These are phyloP conservation scores for Iselma pallidipennis DNA, from an alignment of 2,888 invertebrate species.

Conservation along the genomic window DNA sequence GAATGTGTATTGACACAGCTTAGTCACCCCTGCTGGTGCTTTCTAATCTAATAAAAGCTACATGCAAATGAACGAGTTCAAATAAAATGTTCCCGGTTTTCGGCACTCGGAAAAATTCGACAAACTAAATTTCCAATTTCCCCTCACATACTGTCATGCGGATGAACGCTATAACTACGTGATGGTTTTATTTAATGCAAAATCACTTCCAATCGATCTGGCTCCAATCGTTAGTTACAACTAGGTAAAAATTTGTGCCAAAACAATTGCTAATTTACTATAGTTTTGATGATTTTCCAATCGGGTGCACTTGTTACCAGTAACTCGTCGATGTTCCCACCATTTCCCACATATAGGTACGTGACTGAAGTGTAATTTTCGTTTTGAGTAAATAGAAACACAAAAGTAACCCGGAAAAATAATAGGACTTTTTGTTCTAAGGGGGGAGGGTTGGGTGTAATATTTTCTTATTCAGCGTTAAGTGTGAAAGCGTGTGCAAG, in stretches of 20 bases:
- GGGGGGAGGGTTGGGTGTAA: slow-evolving; percentile 35
- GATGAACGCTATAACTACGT: slow-evolving; percentile 13
- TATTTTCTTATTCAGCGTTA: slow-evolving; percentile 53
- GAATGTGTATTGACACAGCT: slow-evolving; percentile 29
- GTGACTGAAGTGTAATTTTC: slow-evolving; percentile 36
- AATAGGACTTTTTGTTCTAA: slow-evolving; percentile 34
- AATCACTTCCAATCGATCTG: neutral
- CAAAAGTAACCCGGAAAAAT: slow-evolving; percentile 30
- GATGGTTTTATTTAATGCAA: slow-evolving; percentile 13
- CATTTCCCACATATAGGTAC: slow-evolving; percentile 21
- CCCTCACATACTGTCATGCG: slow-evolving; percentile 19
- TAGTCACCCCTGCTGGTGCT: slow-evolving; percentile 25
- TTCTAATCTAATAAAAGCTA: slow-evolving; percentile 46
- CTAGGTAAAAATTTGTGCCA: too few species aligned
- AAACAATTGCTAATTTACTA: too few species aligned
- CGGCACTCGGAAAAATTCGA: slow-evolving; percentile 30
- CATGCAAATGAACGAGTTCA: slow-evolving; percentile 52
- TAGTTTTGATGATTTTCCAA: too few species aligned
- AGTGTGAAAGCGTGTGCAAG: slow-evolving; percentile 57
- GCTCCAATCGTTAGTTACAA: too few species aligned
- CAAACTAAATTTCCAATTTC: slow-evolving; percentile 40
- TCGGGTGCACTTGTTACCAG: too few species aligned
- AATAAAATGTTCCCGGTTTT: slow-evolving; percentile 29
- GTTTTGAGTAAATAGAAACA: slow-evolving; percentile 35
- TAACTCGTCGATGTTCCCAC: too few species aligned